A percentile compares a stretch with the other conserved stretches of the same genome.
Conservation (phyloP, 1,140 invertebrate species). For the Diploscapter pachys region DNA sequence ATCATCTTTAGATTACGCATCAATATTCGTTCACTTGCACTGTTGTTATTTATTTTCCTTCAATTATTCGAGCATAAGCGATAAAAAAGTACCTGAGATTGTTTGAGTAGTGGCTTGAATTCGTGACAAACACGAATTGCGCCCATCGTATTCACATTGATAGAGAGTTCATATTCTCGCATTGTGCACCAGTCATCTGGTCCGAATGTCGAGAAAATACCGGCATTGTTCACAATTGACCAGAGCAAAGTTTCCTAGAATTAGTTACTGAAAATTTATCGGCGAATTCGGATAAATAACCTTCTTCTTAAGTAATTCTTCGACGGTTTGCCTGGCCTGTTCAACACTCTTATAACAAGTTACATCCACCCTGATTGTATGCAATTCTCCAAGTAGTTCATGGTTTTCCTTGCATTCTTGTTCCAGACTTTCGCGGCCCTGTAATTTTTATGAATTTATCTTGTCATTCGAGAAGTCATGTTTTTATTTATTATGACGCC, state of each 20-base stretch:
- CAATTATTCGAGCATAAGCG: no score
- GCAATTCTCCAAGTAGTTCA: constrained; percentile 46
- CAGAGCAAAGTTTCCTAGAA: no score
- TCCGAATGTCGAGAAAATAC: constrained; percentile 76
- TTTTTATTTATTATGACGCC: no score
- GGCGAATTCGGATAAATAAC: background rate
- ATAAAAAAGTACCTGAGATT: no score
- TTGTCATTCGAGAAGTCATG: no score
- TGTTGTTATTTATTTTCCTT: no score
- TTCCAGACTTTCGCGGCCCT: constrained; percentile 49
- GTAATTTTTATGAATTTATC: background rate
- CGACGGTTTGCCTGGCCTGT: constrained; percentile 54
- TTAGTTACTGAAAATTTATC: no score
- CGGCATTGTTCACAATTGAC: constrained; percentile 77
- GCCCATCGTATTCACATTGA: constrained; percentile 80
- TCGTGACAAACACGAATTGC: constrained; percentile 68
- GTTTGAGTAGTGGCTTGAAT: constrained; percentile 46
- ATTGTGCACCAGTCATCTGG: constrained; percentile 82
- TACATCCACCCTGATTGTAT: constrained; percentile 61
- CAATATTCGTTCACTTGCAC: no score
- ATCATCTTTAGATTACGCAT: no score
- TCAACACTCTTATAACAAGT: constrained; percentile 46
- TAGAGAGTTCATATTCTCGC: constrained; percentile 69
- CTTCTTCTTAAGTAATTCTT: constrained; percentile 39
- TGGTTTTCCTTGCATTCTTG: constrained; percentile 56